Evolutionary conservation across 2,888 invertebrate genomes (phyloP).

Genomic region (Choristoneura rosaceana): DNA sequence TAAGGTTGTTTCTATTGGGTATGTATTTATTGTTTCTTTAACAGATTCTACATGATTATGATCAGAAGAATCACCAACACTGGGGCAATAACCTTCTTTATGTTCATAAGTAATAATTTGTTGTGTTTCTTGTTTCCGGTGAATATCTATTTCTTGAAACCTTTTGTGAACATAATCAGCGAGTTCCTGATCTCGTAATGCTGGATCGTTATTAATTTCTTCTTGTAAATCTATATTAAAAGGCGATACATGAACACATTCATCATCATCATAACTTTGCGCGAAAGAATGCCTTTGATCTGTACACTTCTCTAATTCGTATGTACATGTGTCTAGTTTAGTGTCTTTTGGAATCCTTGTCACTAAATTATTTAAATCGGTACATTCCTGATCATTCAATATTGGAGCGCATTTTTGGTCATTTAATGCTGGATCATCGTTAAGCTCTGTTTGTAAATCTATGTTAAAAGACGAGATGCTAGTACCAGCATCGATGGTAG

Average conservation of each 20-base stretch:
- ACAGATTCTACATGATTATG: not conserved
- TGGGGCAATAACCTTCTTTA: not conserved
- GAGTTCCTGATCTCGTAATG: not conserved
- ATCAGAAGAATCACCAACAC: not conserved
- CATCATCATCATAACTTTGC: too few relatives aligned
- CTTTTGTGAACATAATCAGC: not conserved
- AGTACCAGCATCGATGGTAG: too few relatives aligned
- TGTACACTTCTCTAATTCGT: too few relatives aligned
- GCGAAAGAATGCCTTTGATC: too few relatives aligned
- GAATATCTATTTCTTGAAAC: not conserved
- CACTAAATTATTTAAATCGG: too few relatives aligned
- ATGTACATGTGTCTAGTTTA: too few relatives aligned
- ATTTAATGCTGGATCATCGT: too few relatives aligned
- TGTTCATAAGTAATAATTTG: not conserved
- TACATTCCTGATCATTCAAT: too few relatives aligned
- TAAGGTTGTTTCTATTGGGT: not conserved
- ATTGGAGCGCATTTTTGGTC: too few relatives aligned
- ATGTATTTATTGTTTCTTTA: not conserved
- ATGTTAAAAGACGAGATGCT: too few relatives aligned
- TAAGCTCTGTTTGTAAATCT: too few relatives aligned
- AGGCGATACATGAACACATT: not conserved
- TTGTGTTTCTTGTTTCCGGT: not conserved
- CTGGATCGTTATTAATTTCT: not conserved
- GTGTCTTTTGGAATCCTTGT: too few relatives aligned
- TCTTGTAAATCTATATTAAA: slow-evolving; percentile 1